Evolutionary conservation across 1,140 invertebrate species (phyloP).

Genomic region (Pseudomyrmex pallidus): DNA sequence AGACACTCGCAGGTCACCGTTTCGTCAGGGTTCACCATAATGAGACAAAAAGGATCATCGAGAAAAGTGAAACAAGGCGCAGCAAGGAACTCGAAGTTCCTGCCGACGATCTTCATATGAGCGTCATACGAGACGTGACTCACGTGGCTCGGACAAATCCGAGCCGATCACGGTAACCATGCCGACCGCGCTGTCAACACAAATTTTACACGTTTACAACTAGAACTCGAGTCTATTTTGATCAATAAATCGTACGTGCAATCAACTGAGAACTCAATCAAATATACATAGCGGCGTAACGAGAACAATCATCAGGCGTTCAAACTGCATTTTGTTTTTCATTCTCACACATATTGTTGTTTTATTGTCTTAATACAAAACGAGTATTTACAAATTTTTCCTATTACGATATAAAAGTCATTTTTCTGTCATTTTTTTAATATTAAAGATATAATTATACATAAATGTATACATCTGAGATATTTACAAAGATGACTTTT

Average conservation of each 20-base stretch:
- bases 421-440: too few species aligned
- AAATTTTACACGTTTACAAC: neutral
- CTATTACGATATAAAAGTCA: too few species aligned
- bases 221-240: neutral
- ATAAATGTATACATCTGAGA: too few species aligned
- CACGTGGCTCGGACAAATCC: neutral
- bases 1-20: slow-evolving; percentile 41
- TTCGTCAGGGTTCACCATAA: neutral
- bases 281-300: too few species aligned
- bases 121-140: slow-evolving; percentile 6
- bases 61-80: neutral
- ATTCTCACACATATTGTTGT: too few species aligned
- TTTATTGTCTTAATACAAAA: too few species aligned
- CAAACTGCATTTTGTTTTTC: too few species aligned
- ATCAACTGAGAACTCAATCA: neutral
- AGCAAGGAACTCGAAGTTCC: neutral
- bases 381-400: too few species aligned
- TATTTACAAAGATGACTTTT: too few species aligned
- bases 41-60: neutral
- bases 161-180: slow-evolving; percentile 51
- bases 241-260: slow-evolving; percentile 9
- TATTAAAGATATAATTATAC: too few species aligned
- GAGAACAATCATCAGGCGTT: too few species aligned
- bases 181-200: slow-evolving; percentile 52
- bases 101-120: neutral